Base-by-base conservation (phyloP, 1,140 invertebrate genomes). In the Chrysomallon squamiferum region DNA sequence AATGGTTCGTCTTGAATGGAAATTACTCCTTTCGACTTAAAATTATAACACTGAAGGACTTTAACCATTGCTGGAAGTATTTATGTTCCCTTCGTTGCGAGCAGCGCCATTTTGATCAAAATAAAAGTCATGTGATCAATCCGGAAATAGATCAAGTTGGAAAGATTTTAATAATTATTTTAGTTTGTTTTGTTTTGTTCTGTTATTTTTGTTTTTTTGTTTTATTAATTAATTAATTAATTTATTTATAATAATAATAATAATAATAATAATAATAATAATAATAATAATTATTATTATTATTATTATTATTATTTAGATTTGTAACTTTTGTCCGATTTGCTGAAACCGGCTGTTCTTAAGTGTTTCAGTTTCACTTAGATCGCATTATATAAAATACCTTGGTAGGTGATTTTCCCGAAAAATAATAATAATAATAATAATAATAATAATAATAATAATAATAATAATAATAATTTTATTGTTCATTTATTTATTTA, bases 21-120 rank as follows among this genome's bases (percentile, higher is more conserved):
- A 22, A 75, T 50, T 0, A 75, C 70, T 30, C 38, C 38, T 52
- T 71, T 59, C 5, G 66, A 62, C 29, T 68, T 58, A 61, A 75
- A 75, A 62, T 56, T 65, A 50, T 72, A 65, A 60, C 67, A 75
- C 22, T 64, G 63, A 25, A 75, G 66, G 11, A 72, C 69, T n/a
- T 67, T 49, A 20, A 75, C 73, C 73, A 75, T 75, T 9, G 50
- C 13, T 54, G 4, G n/a, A 20, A 29, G 25, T 22, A 15, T 25
- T 27, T 27, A 25, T 4, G 22, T 54, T 30, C n/a, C 25, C n/a
- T 11, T 29, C 5, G n/a, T 18, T 15, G 25, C 25, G 50, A 22
- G 25, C 50, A 54, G 50, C 50, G 50, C 50, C 50, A 54, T 54
- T 54, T 54, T 54, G 50, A 27, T 22, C 50, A 25, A 13, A 3